These are phyloP conservation scores for Coendou prehensilis DNA, from an alignment of 2,797 vertebrate species.

Conservation along the genomic window DNA sequence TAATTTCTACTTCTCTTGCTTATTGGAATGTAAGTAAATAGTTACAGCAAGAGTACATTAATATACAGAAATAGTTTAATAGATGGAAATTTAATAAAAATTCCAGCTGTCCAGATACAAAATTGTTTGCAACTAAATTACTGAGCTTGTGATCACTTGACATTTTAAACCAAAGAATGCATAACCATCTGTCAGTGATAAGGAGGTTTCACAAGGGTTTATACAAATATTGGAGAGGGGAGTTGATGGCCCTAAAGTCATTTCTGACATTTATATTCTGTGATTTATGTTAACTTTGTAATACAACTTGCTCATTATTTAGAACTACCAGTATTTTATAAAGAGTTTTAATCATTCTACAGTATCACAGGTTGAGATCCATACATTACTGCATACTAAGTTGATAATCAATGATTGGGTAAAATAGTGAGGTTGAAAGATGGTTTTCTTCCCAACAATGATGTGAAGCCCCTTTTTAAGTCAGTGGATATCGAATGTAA, in stretches of 20 bases:
- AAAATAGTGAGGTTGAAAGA: not conserved
- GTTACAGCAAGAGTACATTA: not conserved
- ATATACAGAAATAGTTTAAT: not conserved
- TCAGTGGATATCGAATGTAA: not conserved
- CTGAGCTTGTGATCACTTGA: conserved; percentile 62
- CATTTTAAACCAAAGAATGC: conserved; percentile 67
- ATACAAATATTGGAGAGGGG: conserved; percentile 56
- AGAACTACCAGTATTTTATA: not conserved
- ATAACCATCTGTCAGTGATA: conserved; percentile 69
- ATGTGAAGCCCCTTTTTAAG: not conserved
- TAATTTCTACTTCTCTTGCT: not conserved
- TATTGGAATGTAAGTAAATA: not conserved
- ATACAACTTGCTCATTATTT: conserved; percentile 7
- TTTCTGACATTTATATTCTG: conserved; percentile 68
- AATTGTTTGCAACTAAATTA: conserved; percentile 57
- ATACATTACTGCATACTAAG: not conserved
- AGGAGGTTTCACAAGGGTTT: conserved; percentile 58
- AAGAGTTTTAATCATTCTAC: conserved; percentile 38
- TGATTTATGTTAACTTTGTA: conserved; percentile 54
- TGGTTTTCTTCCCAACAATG: not conserved
- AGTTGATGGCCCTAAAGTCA: conserved; percentile 29
- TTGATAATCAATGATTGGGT: not conserved
- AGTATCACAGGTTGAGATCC: not conserved
- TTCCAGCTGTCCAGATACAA: conserved; percentile 29
- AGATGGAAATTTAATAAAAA: conserved; percentile 24